phyloP scores from a whole-genome alignment of 2,888 invertebrate species.

The Schizotus pectinicornis region DNA sequence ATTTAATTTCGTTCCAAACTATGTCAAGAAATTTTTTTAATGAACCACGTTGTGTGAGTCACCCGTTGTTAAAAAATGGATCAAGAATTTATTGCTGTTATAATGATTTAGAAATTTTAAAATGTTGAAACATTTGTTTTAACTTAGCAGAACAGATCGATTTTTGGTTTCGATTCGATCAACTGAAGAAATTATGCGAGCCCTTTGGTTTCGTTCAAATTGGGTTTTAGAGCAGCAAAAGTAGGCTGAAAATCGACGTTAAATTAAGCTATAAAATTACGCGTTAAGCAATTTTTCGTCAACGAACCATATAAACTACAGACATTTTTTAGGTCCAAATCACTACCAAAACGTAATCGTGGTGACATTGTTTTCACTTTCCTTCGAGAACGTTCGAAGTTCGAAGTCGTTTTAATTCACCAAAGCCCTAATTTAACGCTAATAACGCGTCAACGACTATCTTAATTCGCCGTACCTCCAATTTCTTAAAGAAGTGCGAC shows the following conservation, averaged over 20 bases:
- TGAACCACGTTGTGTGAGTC: too few relatives aligned
- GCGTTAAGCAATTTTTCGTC: constrained; percentile 17
- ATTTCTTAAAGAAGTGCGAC: too few relatives aligned
- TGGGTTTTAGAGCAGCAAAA: constrained; percentile 18
- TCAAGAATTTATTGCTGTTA: too few relatives aligned
- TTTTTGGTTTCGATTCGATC: not conserved
- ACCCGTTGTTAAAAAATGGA: too few relatives aligned
- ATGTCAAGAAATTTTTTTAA: too few relatives aligned
- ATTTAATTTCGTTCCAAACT: too few relatives aligned
- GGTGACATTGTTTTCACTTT: constrained; percentile 9
- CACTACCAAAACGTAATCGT: constrained; percentile 26
- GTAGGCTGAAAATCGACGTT: constrained; percentile 13
- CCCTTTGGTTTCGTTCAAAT: not conserved
- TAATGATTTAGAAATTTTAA: too few relatives aligned
- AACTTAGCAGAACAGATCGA: too few relatives aligned
- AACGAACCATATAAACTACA: constrained; percentile 28
- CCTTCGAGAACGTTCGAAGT: not conserved
- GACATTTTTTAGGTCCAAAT: constrained; percentile 18
- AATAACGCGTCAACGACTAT: not conserved
- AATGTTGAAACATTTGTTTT: too few relatives aligned
- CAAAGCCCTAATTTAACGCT: constrained; percentile 1
- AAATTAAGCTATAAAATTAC: constrained; percentile 8
- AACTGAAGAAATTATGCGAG: not conserved
- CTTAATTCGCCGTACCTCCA: too few relatives aligned
- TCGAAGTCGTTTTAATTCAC: not conserved